These are phyloP conservation scores for Herpetotheres cachinnans DNA, from an alignment of 2,113 vertebrate species.

Conservation along the genomic window DNA sequence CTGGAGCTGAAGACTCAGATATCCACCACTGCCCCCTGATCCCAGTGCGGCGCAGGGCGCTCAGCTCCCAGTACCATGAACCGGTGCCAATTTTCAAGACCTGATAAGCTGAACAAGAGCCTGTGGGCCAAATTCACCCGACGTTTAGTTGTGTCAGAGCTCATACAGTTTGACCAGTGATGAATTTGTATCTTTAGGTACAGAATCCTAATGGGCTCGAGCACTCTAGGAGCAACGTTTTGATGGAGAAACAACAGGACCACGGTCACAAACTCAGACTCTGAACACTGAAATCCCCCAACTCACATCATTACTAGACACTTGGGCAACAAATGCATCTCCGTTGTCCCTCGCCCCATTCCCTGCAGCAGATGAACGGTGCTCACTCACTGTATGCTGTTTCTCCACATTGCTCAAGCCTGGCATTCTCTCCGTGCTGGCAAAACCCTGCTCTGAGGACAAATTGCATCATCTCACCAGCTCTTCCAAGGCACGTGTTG, in stretches of 20 bases:
- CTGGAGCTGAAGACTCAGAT: not conserved
- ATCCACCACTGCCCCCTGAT: not conserved
- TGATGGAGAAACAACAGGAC: not conserved
- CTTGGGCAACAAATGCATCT: accelerated
- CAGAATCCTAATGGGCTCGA: not conserved
- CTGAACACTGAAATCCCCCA: not conserved
- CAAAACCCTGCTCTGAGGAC: not conserved
- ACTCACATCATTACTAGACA: accelerated
- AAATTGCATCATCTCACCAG: not conserved
- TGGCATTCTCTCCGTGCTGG: accelerated
- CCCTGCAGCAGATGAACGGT: not conserved
- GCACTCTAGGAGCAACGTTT: accelerated
- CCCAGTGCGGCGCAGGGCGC: too few relatives aligned
- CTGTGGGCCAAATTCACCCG: not conserved
- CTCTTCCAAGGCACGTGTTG: accelerated
- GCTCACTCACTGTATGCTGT: accelerated
- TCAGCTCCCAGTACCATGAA: not conserved
- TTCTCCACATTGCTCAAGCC: not conserved
- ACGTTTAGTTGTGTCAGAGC: not conserved
- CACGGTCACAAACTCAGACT: accelerated
- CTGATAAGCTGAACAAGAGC: not conserved
- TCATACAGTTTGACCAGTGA: not conserved
- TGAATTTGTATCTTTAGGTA: not conserved
- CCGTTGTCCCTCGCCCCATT: accelerated
- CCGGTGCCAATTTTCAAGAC: not conserved